Evolutionary conservation across 2,797 vertebrate genomes (phyloP).

Genomic region (Cuniculus paca): DNA sequence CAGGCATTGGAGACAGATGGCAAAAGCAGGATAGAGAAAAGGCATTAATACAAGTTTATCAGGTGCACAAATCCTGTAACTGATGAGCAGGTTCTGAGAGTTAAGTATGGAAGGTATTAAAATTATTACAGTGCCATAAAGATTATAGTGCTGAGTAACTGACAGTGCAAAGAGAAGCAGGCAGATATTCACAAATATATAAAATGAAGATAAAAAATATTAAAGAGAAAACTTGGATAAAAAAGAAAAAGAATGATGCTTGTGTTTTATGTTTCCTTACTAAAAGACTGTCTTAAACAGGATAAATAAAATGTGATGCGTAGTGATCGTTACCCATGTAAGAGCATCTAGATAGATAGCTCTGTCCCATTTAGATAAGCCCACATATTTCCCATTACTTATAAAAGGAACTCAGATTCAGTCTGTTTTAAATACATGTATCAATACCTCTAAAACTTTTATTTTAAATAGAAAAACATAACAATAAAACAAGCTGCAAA

Average conservation of each 20-base stretch:
- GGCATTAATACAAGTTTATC: slow-evolving; percentile 41
- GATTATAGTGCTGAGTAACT: slow-evolving; percentile 41
- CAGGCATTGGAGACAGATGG: slow-evolving; percentile 59
- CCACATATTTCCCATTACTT: slow-evolving; percentile 64
- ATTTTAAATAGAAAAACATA: too few relatives aligned
- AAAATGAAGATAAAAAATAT: slow-evolving; percentile 64
- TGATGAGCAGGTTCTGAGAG: slow-evolving; percentile 6
- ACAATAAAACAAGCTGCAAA: too few relatives aligned
- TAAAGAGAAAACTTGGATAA: slow-evolving; percentile 51
- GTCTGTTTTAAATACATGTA: slow-evolving; percentile 43
- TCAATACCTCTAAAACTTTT: neutral
- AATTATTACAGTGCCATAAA: slow-evolving; percentile 65
- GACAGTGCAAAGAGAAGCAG: slow-evolving; percentile 42
- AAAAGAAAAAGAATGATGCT: slow-evolving; percentile 36
- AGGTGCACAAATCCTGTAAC: slow-evolving; percentile 48
- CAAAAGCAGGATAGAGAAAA: slow-evolving; percentile 49
- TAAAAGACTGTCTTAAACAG: neutral
- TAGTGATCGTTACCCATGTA: neutral
- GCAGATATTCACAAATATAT: slow-evolving; percentile 59
- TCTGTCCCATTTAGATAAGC: slow-evolving; percentile 50
- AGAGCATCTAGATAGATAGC: slow-evolving; percentile 37
- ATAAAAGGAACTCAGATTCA: slow-evolving; percentile 26
- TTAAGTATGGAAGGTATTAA: slow-evolving; percentile 52
- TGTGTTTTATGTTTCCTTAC: slow-evolving; percentile 18
- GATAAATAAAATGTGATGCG: slow-evolving; percentile 51